Conservation (phyloP, 2,888 invertebrate species). For the Julus scanicus region DNA sequence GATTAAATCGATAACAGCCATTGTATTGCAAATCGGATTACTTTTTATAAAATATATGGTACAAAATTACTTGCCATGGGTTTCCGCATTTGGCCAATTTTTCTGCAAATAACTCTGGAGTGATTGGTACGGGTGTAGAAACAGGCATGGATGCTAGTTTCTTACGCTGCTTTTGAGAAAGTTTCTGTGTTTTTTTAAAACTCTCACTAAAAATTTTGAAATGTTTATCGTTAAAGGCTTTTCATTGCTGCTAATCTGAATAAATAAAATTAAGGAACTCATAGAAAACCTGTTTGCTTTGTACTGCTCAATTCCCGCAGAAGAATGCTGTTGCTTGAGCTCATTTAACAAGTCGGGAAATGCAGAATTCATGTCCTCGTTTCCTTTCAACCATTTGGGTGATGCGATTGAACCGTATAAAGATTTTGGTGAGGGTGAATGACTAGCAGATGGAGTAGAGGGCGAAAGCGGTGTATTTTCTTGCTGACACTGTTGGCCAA, state of each 20-base stretch:
- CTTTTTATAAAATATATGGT: background rate
- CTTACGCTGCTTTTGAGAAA: slow-evolving; percentile 76
- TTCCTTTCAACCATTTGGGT: slow-evolving; percentile 38
- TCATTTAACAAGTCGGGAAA: slow-evolving; percentile 53
- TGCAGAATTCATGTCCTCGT: slow-evolving; percentile 47
- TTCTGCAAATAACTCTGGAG: background rate
- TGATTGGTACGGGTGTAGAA: background rate
- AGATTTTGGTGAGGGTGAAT: slow-evolving; percentile 37
- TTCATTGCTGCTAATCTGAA: background rate
- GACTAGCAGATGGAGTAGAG: background rate
- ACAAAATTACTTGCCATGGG: slow-evolving; percentile 4
- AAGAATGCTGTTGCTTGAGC: background rate
- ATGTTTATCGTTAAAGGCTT: background rate
- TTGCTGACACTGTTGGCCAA: background rate
- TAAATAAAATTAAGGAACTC: background rate
- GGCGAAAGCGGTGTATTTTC: background rate
- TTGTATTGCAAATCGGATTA: too few species aligned
- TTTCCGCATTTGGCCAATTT: background rate
- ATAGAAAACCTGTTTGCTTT: background rate
- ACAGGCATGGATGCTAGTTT: slow-evolving; percentile 69
- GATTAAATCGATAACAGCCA: too few species aligned
- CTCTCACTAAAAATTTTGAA: background rate
- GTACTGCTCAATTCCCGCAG: background rate
- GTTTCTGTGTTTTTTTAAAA: slow-evolving; percentile 63
- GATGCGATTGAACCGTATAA: background rate